Conservation (phyloP, 2,888 invertebrate species). For the Drosophila lacicola region DNA sequence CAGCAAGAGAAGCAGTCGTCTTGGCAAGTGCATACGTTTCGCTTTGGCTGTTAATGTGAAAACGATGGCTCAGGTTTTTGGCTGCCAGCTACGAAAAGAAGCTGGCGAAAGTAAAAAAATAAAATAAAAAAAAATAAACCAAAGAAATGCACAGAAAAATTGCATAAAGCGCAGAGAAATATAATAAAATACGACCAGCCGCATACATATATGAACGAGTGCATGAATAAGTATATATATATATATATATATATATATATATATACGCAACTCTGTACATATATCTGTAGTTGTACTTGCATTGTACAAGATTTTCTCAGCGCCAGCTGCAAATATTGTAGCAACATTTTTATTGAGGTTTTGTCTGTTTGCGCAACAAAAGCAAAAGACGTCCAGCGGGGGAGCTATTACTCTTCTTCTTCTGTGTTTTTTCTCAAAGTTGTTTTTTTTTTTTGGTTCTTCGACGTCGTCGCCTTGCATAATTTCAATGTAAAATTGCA, state of each 20-base stretch:
- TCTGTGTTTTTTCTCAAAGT: constrained; percentile 3
- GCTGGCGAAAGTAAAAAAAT: constrained; percentile 22
- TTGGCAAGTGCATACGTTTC: constrained; percentile 80
- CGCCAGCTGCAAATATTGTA: constrained; percentile 80
- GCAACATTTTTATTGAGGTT: constrained; percentile 81
- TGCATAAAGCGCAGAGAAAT: constrained; percentile 56
- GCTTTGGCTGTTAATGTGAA: constrained; percentile 80
- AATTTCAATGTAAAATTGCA: constrained; percentile 76
- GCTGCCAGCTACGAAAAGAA: constrained; percentile 54
- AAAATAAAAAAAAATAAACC: constrained; percentile 32
- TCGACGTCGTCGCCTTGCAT: constrained; percentile 58
- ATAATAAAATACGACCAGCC: constrained; percentile 57
- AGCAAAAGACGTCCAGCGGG: constrained; percentile 55
- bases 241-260: constrained; percentile 13
- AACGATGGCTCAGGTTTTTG: constrained; percentile 79
- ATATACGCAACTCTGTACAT: constrained; percentile 11
- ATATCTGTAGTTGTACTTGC: constrained; percentile 49
- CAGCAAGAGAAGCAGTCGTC: constrained; percentile 32
- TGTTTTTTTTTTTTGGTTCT: constrained; percentile 21
- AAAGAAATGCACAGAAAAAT: constrained; percentile 50
- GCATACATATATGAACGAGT: constrained; percentile 32
- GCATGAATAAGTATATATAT: constrained; percentile 31
- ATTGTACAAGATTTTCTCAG: constrained; percentile 68
- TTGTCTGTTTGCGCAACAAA: constrained; percentile 79
- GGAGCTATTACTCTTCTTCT: constrained; percentile 60